Evolutionary conservation across 2,888 invertebrate species (phyloP).

Genomic region (Eutolmus rufibarbis): DNA sequence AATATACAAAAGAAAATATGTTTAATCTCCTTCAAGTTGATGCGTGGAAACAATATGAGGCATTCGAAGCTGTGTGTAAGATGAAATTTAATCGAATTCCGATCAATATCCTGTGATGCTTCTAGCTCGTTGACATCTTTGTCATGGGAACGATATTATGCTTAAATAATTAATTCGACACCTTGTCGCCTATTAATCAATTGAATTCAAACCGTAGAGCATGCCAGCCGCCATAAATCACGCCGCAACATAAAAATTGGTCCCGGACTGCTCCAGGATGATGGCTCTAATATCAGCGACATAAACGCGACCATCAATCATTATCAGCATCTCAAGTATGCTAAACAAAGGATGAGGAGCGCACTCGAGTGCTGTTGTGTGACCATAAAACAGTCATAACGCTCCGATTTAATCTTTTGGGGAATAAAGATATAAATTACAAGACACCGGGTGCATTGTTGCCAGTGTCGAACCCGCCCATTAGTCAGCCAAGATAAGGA

Average conservation of each 20-base stretch:
- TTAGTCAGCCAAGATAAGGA: conserved; percentile 14
- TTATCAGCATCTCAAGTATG: conserved; percentile 45
- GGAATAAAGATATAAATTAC: conserved; percentile 20
- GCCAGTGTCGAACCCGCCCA: background rate
- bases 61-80: background rate
- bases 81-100: background rate
- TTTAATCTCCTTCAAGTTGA: no score
- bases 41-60: background rate
- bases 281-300: conserved; percentile 25
- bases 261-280: background rate
- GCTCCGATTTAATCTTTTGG: background rate
- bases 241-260: background rate
- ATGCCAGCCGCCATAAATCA: background rate
- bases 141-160: background rate
- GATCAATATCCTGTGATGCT: background rate
- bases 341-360: conserved; percentile 41
- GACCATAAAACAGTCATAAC: conserved; percentile 15
- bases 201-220: background rate
- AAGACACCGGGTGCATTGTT: background rate
- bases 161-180: conserved; percentile 10
- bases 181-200: background rate
- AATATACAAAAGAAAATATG: no score
- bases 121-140: background rate
- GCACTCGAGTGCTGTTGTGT: background rate
- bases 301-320: conserved; percentile 45